Evolutionary conservation across 2,113 vertebrate genomes (phyloP), one percentile per base, ranked within the genome.

Genomic region (Sigmodon hispidus): DNA sequence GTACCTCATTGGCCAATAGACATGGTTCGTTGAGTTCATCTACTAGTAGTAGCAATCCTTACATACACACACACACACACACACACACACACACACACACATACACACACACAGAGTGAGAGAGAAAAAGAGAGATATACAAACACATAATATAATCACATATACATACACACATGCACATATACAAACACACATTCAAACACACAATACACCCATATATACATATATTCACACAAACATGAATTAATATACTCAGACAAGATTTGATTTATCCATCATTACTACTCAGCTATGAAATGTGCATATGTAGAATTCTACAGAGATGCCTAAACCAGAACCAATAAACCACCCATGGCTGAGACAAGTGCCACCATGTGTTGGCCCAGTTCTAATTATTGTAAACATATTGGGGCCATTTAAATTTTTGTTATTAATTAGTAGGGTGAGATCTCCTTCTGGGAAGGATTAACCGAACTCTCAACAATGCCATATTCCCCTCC

Each of bases 201-300:
- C 1, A 21, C 5, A n/a, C 2, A 72, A 55, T 17, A 77, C 7
- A 50, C 12, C 50, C 7, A 50, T 2, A 76, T 6, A 48, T 8
- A 48, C 11, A 57, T 10, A 55, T 11, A 80, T 11, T 22, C 24
- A 43, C 24, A 63, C 4, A 17, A 43, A 43, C 65, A 57, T 94
- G 45, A 85, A 80, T 67, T 43, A 79, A 69, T 24, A n/a, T 13
- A 75, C 13, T 40, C 43, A 94, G 48, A 90, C n/a, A 59, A 92
- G 22, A 43, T 61, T 29, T 61, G n/a, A 70, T 59, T 77, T 40
- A 86, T 55, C 31, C n/a, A 94, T 36, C 5, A 76, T 36, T 59
- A 36, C 24, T 24, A 87, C 43, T 34, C 63, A 96, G 90, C 40
- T 67, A 31, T 88, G 40, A 93, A 90, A 90, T 81, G 34, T 52